A percentile compares a stretch with the other conserved stretches of the same genome.
These are phyloP conservation scores for Microctenopoma lineatum DNA, from an alignment of 2,797 vertebrate species.

Conservation along the genomic window DNA sequence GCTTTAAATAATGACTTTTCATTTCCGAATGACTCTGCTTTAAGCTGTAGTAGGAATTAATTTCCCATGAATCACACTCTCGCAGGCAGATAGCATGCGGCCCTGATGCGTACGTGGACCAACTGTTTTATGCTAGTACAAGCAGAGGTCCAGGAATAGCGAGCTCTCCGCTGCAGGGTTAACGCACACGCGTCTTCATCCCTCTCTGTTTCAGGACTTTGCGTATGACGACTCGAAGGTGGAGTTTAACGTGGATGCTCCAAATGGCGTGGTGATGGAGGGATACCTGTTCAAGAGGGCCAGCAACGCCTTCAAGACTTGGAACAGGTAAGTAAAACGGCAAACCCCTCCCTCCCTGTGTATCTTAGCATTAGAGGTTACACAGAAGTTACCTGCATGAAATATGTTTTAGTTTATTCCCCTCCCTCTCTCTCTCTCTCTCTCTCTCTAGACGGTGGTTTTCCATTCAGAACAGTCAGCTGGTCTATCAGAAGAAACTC, in stretches of 20 bases:
- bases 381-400: not conserved
- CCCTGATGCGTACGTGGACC: conserved; percentile 21
- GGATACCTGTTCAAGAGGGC: conserved; percentile 99
- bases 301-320: conserved; percentile 98
- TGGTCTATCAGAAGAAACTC: conserved; percentile 98
- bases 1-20: not conserved
- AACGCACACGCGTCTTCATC: not conserved
- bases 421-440: conserved; percentile 3
- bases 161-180: not conserved
- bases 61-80: conserved; percentile 40
- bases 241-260: conserved; percentile 94
- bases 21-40: not conserved
- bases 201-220: conserved; percentile 86
- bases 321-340: conserved; percentile 89
- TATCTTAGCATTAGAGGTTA: not conserved
- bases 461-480: conserved; percentile 98
- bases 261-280: conserved; percentile 97
- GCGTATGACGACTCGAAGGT: conserved; percentile 93
- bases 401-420: conserved; percentile 35
- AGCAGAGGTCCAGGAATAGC: conserved; percentile 34
- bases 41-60: conserved; percentile 20
- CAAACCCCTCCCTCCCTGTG: not conserved
- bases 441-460: conserved; percentile 91
- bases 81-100: conserved; percentile 28
- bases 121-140: conserved; percentile 42